Conservation (phyloP, 1,140 invertebrate genomes). For the Drosophila suzukii region DNA sequence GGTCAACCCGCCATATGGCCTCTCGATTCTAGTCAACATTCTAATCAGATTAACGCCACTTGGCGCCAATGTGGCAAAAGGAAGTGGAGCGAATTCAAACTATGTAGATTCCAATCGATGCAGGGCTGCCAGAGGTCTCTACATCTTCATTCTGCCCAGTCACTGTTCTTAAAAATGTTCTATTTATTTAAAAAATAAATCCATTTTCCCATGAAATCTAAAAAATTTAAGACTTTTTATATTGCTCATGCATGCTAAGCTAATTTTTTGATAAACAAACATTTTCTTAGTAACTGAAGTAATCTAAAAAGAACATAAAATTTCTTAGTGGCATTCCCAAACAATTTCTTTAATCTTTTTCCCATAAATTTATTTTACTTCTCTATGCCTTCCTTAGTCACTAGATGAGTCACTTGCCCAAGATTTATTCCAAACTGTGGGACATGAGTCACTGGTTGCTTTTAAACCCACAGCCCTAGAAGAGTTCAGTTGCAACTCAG, state of each 20-base stretch:
- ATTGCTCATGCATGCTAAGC: too few relatives aligned
- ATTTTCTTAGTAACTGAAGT: not conserved
- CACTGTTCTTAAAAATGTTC: not conserved
- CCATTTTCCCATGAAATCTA: too few relatives aligned
- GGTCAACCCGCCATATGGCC: constrained; percentile 20
- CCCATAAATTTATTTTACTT: constrained; percentile 2
- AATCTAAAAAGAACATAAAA: not conserved
- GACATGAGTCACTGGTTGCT: constrained; percentile 18
- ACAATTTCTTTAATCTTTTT: constrained; percentile 14
- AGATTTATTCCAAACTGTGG: constrained; percentile 21
- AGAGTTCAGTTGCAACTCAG: constrained; percentile 19
- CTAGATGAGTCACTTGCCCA: constrained; percentile 22
- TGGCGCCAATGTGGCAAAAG: constrained; percentile 65
- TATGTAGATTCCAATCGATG: not conserved
- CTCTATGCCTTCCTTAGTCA: not conserved
- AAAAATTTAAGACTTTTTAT: too few relatives aligned
- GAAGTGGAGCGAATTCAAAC: constrained; percentile 35
- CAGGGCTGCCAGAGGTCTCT: constrained; percentile 16
- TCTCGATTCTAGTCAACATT: constrained; percentile 46
- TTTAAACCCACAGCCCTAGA: constrained; percentile 21
- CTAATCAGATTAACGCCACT: constrained; percentile 79
- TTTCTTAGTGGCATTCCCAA: not conserved
- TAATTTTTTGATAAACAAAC: too few relatives aligned
- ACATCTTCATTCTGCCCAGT: not conserved
- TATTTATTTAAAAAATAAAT: too few relatives aligned